A percentile compares a stretch with the other conserved stretches of the same genome.
Evolutionary conservation across 2,113 vertebrate species (phyloP).

Genomic region (Hippopotamus amphibius): DNA sequence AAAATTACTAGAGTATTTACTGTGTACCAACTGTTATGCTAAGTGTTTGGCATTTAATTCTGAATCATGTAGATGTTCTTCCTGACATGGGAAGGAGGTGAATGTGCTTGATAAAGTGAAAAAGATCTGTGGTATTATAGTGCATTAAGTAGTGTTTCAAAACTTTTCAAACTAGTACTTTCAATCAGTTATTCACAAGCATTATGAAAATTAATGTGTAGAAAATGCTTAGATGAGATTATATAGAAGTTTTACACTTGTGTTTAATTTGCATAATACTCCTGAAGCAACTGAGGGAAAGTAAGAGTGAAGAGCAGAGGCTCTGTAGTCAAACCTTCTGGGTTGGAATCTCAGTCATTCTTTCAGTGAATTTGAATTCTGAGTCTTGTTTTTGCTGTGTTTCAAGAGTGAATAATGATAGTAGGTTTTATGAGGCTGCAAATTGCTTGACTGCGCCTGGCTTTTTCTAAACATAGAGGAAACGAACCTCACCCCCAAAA

Average conservation of each 20-base stretch:
- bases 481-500: background rate
- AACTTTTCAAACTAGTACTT: background rate
- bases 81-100: background rate
- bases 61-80: background rate
- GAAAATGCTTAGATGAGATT: background rate
- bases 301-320: background rate
- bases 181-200: background rate
- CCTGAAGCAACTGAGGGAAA: background rate
- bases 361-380: background rate
- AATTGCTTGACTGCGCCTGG: background rate
- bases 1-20: background rate
- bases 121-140: background rate
- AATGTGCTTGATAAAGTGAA: background rate
- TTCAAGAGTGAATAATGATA: background rate
- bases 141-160: background rate
- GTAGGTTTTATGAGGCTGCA: background rate
- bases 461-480: background rate
- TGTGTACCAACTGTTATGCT: fast-evolving
- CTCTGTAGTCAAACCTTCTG: background rate
- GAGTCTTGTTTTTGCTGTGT: background rate
- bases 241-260: background rate
- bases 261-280: background rate
- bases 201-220: background rate
- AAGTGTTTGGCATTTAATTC: background rate
- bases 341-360: background rate